phyloP scores from a whole-genome alignment of 1,140 invertebrate species.

The Gonioctena quinquepunctata region DNA sequence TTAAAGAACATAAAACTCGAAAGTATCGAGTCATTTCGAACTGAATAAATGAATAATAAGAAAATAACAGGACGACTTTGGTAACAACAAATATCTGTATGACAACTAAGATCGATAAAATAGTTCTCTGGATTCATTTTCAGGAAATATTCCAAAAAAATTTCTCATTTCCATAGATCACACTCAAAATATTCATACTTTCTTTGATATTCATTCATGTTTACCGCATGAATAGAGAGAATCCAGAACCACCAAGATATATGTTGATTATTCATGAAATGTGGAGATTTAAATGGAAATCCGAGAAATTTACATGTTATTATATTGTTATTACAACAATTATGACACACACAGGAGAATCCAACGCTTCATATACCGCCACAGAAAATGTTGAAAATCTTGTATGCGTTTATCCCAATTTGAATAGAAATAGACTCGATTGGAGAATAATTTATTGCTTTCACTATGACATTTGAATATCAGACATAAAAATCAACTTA shows the following conservation, averaged over 20 bases:
- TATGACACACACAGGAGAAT: background rate
- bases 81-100: no score
- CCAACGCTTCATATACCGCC: background rate
- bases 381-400: background rate
- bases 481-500: no score
- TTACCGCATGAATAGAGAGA: no score
- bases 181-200: background rate
- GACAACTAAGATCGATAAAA: no score
- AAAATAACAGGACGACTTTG: no score
- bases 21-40: no score
- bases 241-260: background rate
- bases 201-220: background rate
- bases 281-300: slow-evolving; percentile 9
- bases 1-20: no score
- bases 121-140: no score
- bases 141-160: no score
- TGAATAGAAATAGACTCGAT: background rate
- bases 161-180: no score
- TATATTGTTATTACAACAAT: slow-evolving; percentile 13
- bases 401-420: background rate
- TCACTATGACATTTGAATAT: background rate
- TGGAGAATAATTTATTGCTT: background rate
- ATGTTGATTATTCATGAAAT: background rate
- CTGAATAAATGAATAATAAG: no score
- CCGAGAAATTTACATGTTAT: slow-evolving; percentile 16